These are phyloP conservation scores for Neodiprion virginianus DNA, from an alignment of 1,140 invertebrate genomes.

Conservation along the genomic window DNA sequence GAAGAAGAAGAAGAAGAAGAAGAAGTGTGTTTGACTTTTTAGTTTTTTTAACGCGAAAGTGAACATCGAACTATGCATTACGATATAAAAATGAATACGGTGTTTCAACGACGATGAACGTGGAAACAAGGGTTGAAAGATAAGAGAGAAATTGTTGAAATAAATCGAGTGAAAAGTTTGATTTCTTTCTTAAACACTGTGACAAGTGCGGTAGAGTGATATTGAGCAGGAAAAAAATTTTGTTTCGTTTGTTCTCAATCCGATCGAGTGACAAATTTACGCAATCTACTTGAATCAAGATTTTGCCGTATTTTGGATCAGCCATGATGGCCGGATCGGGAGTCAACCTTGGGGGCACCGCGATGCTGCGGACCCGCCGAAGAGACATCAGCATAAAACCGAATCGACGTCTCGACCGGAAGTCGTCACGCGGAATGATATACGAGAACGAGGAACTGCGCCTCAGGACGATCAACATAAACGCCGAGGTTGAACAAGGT, in stretches of 20 bases:
- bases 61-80: conserved; percentile 31
- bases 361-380: conserved; percentile 72
- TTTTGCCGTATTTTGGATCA: not conserved
- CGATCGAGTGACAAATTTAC: no score
- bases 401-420: conserved; percentile 79
- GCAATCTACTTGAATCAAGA: not conserved
- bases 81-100: conserved; percentile 26
- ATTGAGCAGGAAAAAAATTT: conserved; percentile 11
- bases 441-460: conserved; percentile 93
- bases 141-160: not conserved
- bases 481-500: conserved; percentile 92
- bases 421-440: conserved; percentile 85
- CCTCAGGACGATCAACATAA: conserved; percentile 88
- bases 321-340: conserved; percentile 50
- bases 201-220: not conserved
- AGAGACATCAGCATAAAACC: conserved; percentile 77
- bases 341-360: conserved; percentile 48
- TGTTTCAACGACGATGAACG: no score
- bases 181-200: not conserved
- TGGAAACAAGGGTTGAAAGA: not conserved
- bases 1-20: no score
- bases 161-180: not conserved
- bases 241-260: no score
- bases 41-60: not conserved
- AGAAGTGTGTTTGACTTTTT: no score